A percentile compares a stretch with the other conserved stretches of the same genome.
These are phyloP conservation scores for Drosophila subsilvestris DNA, from an alignment of 2,888 invertebrate genomes.

Conservation along the genomic window DNA sequence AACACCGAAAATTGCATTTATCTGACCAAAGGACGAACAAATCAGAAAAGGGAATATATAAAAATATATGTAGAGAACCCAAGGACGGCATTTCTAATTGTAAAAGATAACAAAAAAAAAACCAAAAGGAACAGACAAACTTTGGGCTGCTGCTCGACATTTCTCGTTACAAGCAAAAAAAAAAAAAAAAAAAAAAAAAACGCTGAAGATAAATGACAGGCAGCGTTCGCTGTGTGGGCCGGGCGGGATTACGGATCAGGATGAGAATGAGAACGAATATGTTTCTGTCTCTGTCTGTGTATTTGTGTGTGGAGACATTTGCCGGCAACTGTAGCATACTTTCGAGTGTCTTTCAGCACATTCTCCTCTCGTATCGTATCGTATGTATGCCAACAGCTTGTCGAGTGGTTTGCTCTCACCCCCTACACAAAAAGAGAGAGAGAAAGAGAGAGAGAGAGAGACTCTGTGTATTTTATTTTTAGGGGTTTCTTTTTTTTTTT, in stretches of 20 bases:
- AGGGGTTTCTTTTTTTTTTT: slow-evolving; percentile 44
- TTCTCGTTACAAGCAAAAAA: slow-evolving; percentile 49
- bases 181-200: slow-evolving; percentile 20
- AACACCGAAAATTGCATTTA: slow-evolving; percentile 72
- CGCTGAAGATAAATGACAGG: slow-evolving; percentile 71
- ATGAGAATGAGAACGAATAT: slow-evolving; percentile 31
- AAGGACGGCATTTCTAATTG: slow-evolving; percentile 68
- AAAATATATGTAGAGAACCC: slow-evolving; percentile 29
- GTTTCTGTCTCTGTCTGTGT: slow-evolving; percentile 3
- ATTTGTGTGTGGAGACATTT: slow-evolving; percentile 54
- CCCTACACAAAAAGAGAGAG: not conserved
- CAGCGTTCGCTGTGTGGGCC: slow-evolving; percentile 53
- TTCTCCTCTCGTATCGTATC: slow-evolving; percentile 28
- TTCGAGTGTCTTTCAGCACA: slow-evolving; percentile 71
- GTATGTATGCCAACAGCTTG: slow-evolving; percentile 81
- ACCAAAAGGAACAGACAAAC: slow-evolving; percentile 36
- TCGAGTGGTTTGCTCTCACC: slow-evolving; percentile 68
- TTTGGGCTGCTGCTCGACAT: slow-evolving; percentile 58
- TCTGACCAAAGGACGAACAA: slow-evolving; percentile 56
- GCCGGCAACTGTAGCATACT: slow-evolving; percentile 73
- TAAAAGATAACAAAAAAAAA: slow-evolving; percentile 67
- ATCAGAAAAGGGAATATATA: slow-evolving; percentile 37
- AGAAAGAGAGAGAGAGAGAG: too few species aligned
- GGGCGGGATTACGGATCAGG: slow-evolving; percentile 33
- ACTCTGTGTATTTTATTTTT: not conserved